Evolutionary conservation across 2,113 vertebrate species (phyloP).

Genomic region (Tetrax tetrax): DNA sequence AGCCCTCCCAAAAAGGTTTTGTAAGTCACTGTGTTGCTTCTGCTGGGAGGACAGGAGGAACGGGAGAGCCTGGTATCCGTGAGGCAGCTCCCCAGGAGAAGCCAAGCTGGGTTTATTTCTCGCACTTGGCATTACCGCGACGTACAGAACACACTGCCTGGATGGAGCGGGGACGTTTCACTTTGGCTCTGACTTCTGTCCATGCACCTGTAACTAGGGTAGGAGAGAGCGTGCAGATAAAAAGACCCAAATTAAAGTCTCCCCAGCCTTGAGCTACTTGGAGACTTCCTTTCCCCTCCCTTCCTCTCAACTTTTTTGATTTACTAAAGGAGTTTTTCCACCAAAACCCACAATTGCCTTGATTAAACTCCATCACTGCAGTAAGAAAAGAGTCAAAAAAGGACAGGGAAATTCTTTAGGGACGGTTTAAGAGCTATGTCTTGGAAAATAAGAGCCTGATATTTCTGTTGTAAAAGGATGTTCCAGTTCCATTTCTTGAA

Average conservation of each 20-base stretch:
- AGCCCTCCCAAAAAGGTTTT: not conserved
- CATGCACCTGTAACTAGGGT: not conserved
- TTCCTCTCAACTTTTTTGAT: not conserved
- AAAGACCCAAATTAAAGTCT: not conserved
- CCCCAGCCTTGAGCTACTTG: not conserved
- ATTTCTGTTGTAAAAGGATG: not conserved
- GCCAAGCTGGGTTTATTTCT: not conserved
- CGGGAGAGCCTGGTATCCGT: not conserved
- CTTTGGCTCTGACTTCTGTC: not conserved
- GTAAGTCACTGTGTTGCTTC: not conserved
- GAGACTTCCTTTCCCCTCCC: not conserved
- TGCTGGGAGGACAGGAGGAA: not conserved
- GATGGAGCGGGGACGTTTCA: not conserved
- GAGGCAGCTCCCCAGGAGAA: not conserved
- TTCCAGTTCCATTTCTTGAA: not conserved
- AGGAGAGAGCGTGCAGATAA: not conserved
- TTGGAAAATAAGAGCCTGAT: not conserved
- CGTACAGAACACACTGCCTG: accelerated
- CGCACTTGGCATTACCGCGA: accelerated
- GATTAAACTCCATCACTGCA: not conserved
- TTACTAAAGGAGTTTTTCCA: not conserved
- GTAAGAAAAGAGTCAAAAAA: not conserved
- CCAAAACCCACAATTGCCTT: not conserved
- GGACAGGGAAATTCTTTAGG: not conserved
- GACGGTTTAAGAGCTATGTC: not conserved